Evolutionary conservation across 1,140 invertebrate species (phyloP).

Genomic region (Drosophila funebris): DNA sequence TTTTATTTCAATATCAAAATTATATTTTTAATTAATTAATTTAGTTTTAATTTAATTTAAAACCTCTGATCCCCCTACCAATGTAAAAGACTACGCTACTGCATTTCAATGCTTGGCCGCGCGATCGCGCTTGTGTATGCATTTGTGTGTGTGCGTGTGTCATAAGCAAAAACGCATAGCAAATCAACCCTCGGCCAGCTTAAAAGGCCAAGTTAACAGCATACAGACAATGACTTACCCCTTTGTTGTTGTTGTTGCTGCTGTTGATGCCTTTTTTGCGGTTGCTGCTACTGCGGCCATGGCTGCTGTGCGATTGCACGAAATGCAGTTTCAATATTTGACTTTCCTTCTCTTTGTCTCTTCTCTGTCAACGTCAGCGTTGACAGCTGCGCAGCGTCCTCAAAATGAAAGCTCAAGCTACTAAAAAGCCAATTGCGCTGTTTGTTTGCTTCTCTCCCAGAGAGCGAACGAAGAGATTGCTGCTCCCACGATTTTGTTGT

Average conservation of each 20-base stretch:
- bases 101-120: slow-evolving; percentile 5
- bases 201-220: slow-evolving; percentile 70
- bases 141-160: slow-evolving; percentile 36
- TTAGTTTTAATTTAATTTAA: not conserved
- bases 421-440: slow-evolving; percentile 61
- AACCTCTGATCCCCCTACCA: not conserved
- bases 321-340: slow-evolving; percentile 37
- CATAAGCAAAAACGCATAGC: slow-evolving; percentile 52
- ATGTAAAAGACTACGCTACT: not conserved
- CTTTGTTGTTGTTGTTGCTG: slow-evolving; percentile 54
- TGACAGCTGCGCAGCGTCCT: slow-evolving; percentile 65
- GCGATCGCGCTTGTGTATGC: not conserved
- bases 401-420: slow-evolving; percentile 37
- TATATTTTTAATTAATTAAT: too few species aligned
- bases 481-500: slow-evolving; percentile 6
- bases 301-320: slow-evolving; percentile 28
- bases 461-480: slow-evolving; percentile 11
- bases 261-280: slow-evolving; percentile 31
- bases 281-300: slow-evolving; percentile 49
- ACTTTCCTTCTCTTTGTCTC: slow-evolving; percentile 11
- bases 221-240: slow-evolving; percentile 62
- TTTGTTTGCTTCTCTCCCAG: slow-evolving; percentile 15
- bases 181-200: slow-evolving; percentile 53
- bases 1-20: too few species aligned
- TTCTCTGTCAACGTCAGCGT: slow-evolving; percentile 1